phyloP scores from a whole-genome alignment of 2,797 vertebrate genomes.

The Crax fasciolata region DNA sequence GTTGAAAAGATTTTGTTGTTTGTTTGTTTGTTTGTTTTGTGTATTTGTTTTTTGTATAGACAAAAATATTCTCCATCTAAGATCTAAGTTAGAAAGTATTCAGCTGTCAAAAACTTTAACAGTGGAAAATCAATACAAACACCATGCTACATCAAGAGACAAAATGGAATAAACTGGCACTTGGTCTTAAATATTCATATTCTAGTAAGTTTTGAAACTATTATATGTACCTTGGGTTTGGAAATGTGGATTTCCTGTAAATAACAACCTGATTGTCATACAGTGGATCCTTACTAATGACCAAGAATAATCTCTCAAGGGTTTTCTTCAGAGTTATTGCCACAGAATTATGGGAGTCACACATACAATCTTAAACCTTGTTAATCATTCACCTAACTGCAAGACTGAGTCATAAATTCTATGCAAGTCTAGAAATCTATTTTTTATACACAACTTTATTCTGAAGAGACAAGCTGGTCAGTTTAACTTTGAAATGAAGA shows the following conservation, averaged over 20 bases:
- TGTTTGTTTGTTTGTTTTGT: not conserved
- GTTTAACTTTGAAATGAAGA: not conserved
- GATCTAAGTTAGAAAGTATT: not conserved
- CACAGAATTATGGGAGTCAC: not conserved
- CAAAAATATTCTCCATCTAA: not conserved
- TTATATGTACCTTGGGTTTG: not conserved
- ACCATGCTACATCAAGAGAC: not conserved
- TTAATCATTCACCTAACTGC: not conserved
- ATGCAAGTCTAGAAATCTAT: not conserved
- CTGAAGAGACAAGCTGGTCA: not conserved
- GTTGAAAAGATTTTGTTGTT: not conserved
- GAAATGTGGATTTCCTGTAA: conserved; percentile 1
- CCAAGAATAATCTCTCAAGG: not conserved
- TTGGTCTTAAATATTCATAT: not conserved
- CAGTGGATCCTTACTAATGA: not conserved
- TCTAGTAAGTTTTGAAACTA: not conserved
- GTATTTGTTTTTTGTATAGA: not conserved
- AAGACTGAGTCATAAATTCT: conserved; percentile 6
- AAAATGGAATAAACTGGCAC: not conserved
- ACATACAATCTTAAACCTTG: not conserved
- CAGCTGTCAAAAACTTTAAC: not conserved
- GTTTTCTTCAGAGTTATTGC: not conserved
- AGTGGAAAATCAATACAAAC: not conserved
- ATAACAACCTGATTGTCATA: not conserved
- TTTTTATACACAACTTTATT: conserved; percentile 20